phyloP scores from a whole-genome alignment of 2,888 invertebrate species.

The Agriotes lineatus region DNA sequence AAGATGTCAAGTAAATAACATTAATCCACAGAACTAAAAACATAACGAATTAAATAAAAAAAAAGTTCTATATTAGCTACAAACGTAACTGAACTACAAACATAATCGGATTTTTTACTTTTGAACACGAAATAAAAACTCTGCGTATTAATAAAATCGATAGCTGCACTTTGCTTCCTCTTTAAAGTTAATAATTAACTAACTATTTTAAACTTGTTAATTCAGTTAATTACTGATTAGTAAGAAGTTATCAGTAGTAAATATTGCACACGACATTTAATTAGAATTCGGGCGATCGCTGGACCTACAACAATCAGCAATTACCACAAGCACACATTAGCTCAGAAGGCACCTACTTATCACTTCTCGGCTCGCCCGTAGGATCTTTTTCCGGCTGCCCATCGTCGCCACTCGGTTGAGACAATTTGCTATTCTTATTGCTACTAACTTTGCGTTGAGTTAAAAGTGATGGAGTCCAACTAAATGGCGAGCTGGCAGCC shows the following conservation, averaged over 20 bases:
- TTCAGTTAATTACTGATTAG: neutral
- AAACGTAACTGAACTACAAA: too few species aligned
- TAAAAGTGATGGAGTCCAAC: constrained; percentile 64
- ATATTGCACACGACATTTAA: too few species aligned
- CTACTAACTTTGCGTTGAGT: constrained; percentile 56
- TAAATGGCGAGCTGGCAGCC: constrained; percentile 56
- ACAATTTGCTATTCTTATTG: constrained; percentile 47
- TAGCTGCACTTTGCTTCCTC: too few species aligned
- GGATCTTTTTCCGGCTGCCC: constrained; percentile 61
- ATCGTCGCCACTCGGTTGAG: constrained; percentile 51
- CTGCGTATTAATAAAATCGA: too few species aligned
- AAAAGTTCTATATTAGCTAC: too few species aligned
- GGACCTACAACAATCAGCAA: constrained; percentile 18
- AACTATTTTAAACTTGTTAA: neutral
- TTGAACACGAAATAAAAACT: too few species aligned
- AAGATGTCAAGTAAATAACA: too few species aligned
- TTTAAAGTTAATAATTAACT: too few species aligned
- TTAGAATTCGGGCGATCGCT: constrained; percentile 30
- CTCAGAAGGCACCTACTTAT: neutral
- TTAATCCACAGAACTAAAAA: too few species aligned
- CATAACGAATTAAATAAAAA: too few species aligned
- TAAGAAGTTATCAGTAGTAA: neutral
- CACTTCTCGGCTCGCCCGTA: neutral
- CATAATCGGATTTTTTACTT: too few species aligned
- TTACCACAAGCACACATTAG: neutral